Percentiles rank a stretch among this genome's conserved stretches.
Conservation (phyloP, 2,797 vertebrate species). For the Sarcophilus harrisii region DNA sequence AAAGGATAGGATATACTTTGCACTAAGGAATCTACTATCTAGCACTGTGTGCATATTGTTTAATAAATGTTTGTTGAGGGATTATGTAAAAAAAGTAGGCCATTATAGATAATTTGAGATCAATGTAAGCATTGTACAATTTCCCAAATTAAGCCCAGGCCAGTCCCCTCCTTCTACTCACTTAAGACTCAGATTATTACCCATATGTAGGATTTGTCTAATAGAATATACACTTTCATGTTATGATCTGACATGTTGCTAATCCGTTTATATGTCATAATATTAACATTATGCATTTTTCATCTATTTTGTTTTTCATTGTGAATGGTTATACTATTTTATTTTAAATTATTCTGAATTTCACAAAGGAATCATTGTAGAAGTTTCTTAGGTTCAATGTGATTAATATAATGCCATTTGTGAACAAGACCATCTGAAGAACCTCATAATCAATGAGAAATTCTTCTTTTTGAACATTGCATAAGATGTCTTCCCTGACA, state of each 20-base stretch:
- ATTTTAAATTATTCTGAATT: not conserved
- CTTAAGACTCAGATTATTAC: not conserved
- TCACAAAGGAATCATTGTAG: not conserved
- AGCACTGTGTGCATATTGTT: not conserved
- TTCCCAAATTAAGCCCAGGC: not conserved
- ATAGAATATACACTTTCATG: not conserved
- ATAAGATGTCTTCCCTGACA: not conserved
- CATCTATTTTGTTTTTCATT: not conserved
- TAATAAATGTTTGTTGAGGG: not conserved
- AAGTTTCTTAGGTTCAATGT: not conserved
- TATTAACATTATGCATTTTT: not conserved
- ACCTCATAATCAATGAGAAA: not conserved
- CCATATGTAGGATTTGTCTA: not conserved
- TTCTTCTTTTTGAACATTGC: not conserved
- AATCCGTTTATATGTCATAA: not conserved
- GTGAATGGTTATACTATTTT: not conserved
- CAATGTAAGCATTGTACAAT: not conserved
- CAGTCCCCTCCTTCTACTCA: not conserved
- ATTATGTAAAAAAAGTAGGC: not conserved
- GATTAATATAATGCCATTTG: not conserved
- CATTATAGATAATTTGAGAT: not conserved
- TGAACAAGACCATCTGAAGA: not conserved
- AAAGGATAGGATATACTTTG: constrained; percentile 5
- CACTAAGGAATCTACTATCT: not conserved
- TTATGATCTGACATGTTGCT: not conserved